Conservation (phyloP, 1,140 invertebrate genomes). For the Zaprionus inermis region DNA sequence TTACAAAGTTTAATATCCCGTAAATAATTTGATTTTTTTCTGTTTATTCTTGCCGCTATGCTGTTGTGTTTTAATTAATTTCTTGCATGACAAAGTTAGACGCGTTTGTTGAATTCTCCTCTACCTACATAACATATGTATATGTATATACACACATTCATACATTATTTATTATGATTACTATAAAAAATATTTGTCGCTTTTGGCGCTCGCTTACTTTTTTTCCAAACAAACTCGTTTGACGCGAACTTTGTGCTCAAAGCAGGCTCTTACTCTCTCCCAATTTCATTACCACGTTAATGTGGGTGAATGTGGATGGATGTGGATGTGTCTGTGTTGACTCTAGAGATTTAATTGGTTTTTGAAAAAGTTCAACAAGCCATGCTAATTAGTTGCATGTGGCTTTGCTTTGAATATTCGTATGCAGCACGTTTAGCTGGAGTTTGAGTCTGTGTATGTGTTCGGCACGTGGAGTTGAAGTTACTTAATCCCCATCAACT, state of each 20-base stretch:
- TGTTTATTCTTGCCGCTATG: conserved; percentile 29
- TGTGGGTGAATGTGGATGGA: conserved; percentile 20
- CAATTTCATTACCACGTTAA: conserved; percentile 70
- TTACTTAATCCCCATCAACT: conserved; percentile 31
- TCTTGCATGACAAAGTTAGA: conserved; percentile 53
- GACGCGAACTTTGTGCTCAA: conserved; percentile 66
- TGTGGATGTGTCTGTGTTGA: conserved; percentile 34
- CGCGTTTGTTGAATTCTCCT: conserved; percentile 21
- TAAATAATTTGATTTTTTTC: conserved; percentile 67
- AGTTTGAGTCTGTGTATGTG: not conserved
- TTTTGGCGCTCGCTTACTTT: conserved; percentile 27
- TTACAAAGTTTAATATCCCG: conserved; percentile 78
- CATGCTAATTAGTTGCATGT: conserved; percentile 76
- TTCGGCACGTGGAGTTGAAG: conserved; percentile 13
- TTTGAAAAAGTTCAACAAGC: conserved; percentile 81
- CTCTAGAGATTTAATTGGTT: conserved; percentile 71
- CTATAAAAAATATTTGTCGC: conserved; percentile 34
- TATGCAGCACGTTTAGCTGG: conserved; percentile 30
- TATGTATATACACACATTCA: not conserved
- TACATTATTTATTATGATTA: conserved; percentile 44
- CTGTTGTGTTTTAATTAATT: conserved; percentile 18
- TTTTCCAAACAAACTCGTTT: conserved; percentile 24
- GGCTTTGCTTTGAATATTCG: conserved; percentile 54
- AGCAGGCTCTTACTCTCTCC: conserved; percentile 25
- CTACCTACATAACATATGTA: not conserved